These are phyloP conservation scores for Chloroclysta siterata DNA, from an alignment of 2,888 invertebrate species.

Conservation along the genomic window DNA sequence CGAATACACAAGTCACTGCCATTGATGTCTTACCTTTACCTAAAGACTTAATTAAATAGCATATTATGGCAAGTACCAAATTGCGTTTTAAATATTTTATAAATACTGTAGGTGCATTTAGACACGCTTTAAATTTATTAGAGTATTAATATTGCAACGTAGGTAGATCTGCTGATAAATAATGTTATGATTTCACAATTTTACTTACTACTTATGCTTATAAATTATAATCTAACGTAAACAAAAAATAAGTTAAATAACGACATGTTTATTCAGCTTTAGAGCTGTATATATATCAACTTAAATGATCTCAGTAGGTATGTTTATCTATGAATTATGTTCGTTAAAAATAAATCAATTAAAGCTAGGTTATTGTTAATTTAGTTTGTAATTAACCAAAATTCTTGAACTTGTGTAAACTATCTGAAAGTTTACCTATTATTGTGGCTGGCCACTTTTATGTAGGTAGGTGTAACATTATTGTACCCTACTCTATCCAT, in stretches of 20 bases:
- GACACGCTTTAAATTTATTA: constrained; percentile 25
- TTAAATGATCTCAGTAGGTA: no score
- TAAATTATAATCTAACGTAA: neutral
- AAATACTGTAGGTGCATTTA: constrained; percentile 23
- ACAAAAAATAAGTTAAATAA: no score
- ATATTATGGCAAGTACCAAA: constrained; percentile 10
- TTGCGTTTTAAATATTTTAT: constrained; percentile 2
- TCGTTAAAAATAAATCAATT: no score
- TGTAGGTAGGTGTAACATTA: neutral
- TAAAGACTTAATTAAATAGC: neutral
- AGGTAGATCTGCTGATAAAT: constrained; percentile 4
- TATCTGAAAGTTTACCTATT: neutral
- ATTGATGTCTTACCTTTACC: constrained; percentile 43
- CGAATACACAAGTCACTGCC: constrained; percentile 58
- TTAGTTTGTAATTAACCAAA: no score
- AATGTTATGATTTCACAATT: neutral
- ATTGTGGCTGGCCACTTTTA: constrained; percentile 23
- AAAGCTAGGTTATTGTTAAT: no score
- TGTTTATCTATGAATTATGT: no score
- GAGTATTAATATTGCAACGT: constrained; percentile 15
- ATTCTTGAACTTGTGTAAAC: no score
- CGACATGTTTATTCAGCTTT: no score
- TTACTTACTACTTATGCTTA: neutral
- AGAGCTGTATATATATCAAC: no score
- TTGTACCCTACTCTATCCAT: neutral